Evolutionary conservation across 1,140 invertebrate genomes (phyloP), one percentile per base, ranked within the genome.

Genomic region (Aporrectodea caliginosa): DNA sequence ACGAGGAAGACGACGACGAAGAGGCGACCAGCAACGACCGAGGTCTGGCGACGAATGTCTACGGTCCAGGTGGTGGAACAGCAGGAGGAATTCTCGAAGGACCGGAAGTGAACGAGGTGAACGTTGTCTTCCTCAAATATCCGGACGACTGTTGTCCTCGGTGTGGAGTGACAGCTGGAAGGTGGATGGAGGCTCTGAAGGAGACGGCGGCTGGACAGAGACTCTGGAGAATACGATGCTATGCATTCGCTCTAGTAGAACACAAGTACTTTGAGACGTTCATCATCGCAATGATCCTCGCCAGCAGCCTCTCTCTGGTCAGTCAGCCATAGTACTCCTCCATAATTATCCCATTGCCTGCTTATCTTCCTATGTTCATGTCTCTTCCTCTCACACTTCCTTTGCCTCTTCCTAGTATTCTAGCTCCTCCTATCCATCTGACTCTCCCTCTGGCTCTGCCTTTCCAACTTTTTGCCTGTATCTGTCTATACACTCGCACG

Each of bases 191-290:
- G 43, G 22, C 6, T 6, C 16, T 76, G 35, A 43, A 83, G 22
- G 71, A 81, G 22, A 32, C 94, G 70, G 94, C 94, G 1, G 95
- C 96, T 88, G 97, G 95, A 93, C 93, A 95, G 88, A 93, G 93
- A 79, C 98, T 95, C 95, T 95, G 93, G 79, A 94, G 93, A 87
- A 90, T 97, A 35, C 91, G 97, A 85, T 92, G 94, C 83, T 96
- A 97, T 90, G 96, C 95, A 79, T 98, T 94, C 89, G 92, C 93
- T 89, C 91, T 98, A 82, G 97, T 98, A 85, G 97, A 98, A 90
- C 97, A 98, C 90, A 98, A 96, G 90, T 98, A 98, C 90, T 99
- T 99, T 91, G 97, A 99, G 92, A 97, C 95, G 83, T 95, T 97
- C 89, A 96, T 98, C 88, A 98, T 99, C 86, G 94, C 94, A 84